phyloP scores from a whole-genome alignment of 2,888 invertebrate genomes.

The Drosophila greeni region DNA sequence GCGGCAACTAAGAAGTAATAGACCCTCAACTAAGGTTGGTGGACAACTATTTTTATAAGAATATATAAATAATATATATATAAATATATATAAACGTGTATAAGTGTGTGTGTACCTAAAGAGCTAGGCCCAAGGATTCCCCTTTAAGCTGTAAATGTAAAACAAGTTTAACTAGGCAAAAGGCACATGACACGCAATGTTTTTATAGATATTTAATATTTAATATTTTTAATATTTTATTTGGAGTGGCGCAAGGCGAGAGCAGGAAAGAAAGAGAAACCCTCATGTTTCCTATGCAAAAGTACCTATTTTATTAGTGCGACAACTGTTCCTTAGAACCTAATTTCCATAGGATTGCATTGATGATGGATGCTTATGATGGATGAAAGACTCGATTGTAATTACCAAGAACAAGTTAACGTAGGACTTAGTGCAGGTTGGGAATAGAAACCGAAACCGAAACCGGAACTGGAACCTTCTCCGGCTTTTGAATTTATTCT shows the following conservation, averaged over 20 bases:
- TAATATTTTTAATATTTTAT: conserved; percentile 11
- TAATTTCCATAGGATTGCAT: conserved; percentile 20
- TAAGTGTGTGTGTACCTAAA: conserved; percentile 28
- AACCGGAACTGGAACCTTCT: neutral
- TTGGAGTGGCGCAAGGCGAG: conserved; percentile 18
- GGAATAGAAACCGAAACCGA: neutral
- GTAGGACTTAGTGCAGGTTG: conserved; percentile 54
- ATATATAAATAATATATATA: neutral
- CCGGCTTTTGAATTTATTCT: conserved; percentile 20
- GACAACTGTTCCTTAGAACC: conserved; percentile 51
- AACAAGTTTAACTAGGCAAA: conserved; percentile 27
- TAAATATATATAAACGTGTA: conserved; percentile 24
- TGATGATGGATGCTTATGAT: conserved; percentile 4
- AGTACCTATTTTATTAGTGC: conserved; percentile 43
- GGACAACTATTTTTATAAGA: conserved; percentile 64
- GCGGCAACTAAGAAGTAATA: conserved; percentile 54
- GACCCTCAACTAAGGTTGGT: neutral
- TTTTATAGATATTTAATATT: conserved; percentile 40
- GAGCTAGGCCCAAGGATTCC: conserved; percentile 44
- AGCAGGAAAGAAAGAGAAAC: conserved; percentile 16
- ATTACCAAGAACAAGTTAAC: conserved; percentile 64
- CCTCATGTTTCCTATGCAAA: conserved; percentile 54
- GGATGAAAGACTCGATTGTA: conserved; percentile 60
- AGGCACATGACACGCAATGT: conserved; percentile 11
- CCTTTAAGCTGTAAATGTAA: conserved; percentile 25